Percentiles rank a stretch among this genome's conserved stretches.
Conservation (phyloP, 2,113 vertebrate species). For the Tetrao urogallus region DNA sequence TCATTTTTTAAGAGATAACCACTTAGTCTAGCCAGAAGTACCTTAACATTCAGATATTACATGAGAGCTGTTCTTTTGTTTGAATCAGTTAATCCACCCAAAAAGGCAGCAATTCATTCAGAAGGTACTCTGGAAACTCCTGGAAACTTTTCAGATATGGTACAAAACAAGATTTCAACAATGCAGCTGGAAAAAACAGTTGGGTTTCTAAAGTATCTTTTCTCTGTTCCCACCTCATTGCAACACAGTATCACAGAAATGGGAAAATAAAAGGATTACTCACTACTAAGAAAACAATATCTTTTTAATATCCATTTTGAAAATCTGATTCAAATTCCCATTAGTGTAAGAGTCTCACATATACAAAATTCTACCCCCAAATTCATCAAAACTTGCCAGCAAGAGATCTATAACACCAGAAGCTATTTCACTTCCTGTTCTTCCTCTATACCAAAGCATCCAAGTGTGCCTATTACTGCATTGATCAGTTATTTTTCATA, state of each 20-base stretch:
- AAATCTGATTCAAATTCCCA: neutral
- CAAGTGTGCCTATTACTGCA: neutral
- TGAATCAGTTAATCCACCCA: neutral
- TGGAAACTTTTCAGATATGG: neutral
- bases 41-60: neutral
- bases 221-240: slow-evolving; percentile 38
- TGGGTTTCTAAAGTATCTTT: slow-evolving; percentile 15
- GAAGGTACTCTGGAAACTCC: neutral
- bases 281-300: slow-evolving; percentile 57
- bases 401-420: neutral
- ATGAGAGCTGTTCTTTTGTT: neutral
- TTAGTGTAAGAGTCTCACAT: neutral
- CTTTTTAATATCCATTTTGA: slow-evolving; percentile 38
- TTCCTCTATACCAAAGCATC: neutral
- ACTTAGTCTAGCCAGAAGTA: neutral
- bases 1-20: neutral
- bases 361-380: neutral
- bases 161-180: slow-evolving; percentile 24
- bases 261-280: slow-evolving; percentile 53
- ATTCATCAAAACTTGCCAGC: neutral
- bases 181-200: slow-evolving; percentile 6
- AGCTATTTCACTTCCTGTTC: neutral
- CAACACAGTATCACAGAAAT: slow-evolving; percentile 5
- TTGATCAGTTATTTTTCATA: neutral
- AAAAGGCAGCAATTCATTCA: neutral